Conservation (phyloP, 1,140 invertebrate species). For the Diorhabda elongata region DNA sequence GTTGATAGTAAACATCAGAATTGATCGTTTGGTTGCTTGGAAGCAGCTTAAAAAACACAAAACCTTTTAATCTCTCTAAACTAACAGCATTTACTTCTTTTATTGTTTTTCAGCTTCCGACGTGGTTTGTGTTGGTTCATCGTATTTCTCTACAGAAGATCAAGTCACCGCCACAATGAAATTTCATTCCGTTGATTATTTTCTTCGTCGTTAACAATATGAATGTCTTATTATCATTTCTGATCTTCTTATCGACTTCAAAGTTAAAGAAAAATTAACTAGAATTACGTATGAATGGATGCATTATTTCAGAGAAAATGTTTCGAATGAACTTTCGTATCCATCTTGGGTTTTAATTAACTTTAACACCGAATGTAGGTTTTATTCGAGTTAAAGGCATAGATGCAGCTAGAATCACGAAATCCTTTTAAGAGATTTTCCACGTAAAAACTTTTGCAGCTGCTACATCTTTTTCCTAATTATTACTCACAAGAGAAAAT, state of each 20-base stretch:
- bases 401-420: neutral
- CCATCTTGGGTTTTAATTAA: constrained; percentile 8
- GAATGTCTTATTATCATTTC: too few species aligned
- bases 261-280: neutral
- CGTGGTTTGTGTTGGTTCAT: too few species aligned
- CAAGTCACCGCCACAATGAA: too few species aligned
- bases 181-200: too few species aligned
- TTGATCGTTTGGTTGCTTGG: too few species aligned
- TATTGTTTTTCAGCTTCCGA: too few species aligned
- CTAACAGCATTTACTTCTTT: too few species aligned
- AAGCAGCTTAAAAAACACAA: neutral
- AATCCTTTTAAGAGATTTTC: constrained; percentile 1
- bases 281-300: constrained; percentile 6
- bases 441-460: neutral
- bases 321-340: neutral
- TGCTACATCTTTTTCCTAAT: neutral
- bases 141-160: too few species aligned
- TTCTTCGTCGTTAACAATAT: too few species aligned
- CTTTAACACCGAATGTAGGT: constrained; percentile 4
- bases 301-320: constrained; percentile 9
- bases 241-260: neutral
- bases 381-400: neutral
- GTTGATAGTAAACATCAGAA: too few species aligned
- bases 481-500: neutral
- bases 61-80: too few species aligned